A percentile compares a stretch with the other conserved stretches of the same genome.
Evolutionary conservation across 1,140 invertebrate genomes (phyloP).

Genomic region (Phthorimaea operculella): DNA sequence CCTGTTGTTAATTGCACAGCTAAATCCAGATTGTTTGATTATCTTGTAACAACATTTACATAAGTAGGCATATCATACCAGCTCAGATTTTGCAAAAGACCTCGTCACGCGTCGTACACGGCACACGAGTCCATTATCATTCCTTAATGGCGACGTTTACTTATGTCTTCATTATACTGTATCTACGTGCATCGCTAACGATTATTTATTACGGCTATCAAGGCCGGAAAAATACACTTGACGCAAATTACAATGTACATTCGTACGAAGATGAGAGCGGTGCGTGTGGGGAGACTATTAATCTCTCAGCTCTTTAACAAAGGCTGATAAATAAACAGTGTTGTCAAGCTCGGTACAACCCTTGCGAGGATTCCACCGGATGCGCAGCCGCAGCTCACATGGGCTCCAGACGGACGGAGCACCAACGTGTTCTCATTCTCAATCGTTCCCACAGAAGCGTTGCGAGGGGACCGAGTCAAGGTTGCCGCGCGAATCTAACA

Average conservation of each 20-base stretch:
- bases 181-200: background rate
- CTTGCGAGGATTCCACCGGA: slow-evolving; percentile 35
- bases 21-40: slow-evolving; percentile 5
- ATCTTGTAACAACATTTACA: background rate
- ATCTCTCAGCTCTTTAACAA: slow-evolving; percentile 27
- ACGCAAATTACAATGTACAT: slow-evolving; percentile 1
- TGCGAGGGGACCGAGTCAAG: slow-evolving; percentile 47
- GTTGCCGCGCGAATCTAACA: slow-evolving; percentile 51
- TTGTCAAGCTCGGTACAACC: slow-evolving; percentile 24
- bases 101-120: background rate
- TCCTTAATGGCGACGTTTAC: background rate
- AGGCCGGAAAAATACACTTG: slow-evolving; percentile 1
- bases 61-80: background rate
- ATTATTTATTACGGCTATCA: background rate
- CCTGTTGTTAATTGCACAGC: slow-evolving; percentile 32
- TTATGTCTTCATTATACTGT: slow-evolving; percentile 1
- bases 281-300: slow-evolving; percentile 24
- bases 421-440: slow-evolving; percentile 39
- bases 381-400: slow-evolving; percentile 48
- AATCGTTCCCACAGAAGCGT: slow-evolving; percentile 53
- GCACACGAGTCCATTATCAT: too few species aligned
- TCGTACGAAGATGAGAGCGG: slow-evolving; percentile 12
- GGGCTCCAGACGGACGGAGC: slow-evolving; percentile 48
- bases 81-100: background rate
- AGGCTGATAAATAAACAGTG: slow-evolving; percentile 40